Base-by-base conservation (phyloP, 1,140 invertebrate species). In the Drosophila baimaii region DNA sequence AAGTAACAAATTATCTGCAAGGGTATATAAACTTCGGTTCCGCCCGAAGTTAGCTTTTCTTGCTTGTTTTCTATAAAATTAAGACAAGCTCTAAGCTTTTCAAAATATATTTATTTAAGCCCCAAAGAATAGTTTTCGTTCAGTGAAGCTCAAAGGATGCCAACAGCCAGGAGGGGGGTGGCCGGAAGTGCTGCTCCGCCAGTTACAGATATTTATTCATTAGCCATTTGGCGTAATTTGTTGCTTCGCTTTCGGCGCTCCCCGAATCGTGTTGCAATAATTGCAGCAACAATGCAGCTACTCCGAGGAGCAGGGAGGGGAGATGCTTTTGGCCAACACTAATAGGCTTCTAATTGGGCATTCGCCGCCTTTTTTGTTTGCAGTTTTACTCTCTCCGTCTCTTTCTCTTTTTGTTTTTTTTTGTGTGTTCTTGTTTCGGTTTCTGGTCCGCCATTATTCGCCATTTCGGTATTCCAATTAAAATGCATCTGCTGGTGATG, bases 271-370 rank as follows among this genome's bases (percentile, higher is more conserved):
- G 51, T 58, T 71, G 69, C 33, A 58, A 71, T 71, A 58, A 71
- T 72, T 71, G 44, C 57, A 47, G 44, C 43, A 55, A 47, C 68
- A 71, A 55, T 49, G 44, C 8, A 43, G 41, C 57, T 56, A 51
- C 29, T 66, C 35, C 62, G 25, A 55, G 3, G 25, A 21, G 15
- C 23, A 3, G n/a, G 12, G 17, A 5, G 25, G 2, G 25, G 31
- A 15, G 23, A 15, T 46, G 29, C 29, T 35, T 62, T 29, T 64
- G 63, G 23, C 19, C 46, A 2, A 19, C 52, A 47, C 79, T 88
- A 89, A 88, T 83, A 83, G 84, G 83, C 84, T 73, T 89, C 72
- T 89, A 88, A 88, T 88, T 88, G 77, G 76, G 46, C 65, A 55
- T 65, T 56, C 54, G 41, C 31, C 31, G 43, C 59, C 37, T 52